Evolutionary conservation across 2,113 vertebrate genomes (phyloP).

Genomic region (Oncorhynchus keta): DNA sequence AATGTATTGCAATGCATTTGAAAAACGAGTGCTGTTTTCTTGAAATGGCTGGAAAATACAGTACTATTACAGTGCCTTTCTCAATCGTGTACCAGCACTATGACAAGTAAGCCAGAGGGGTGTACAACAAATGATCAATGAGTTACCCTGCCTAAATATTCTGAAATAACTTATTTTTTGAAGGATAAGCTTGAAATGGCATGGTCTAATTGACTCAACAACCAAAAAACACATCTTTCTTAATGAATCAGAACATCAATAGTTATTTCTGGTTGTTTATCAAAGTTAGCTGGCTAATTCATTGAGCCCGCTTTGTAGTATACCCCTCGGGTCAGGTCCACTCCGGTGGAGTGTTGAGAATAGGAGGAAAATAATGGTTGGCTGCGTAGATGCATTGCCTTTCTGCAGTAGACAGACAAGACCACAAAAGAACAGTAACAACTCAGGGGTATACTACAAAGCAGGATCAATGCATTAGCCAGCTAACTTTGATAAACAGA

Average conservation of each 20-base stretch:
- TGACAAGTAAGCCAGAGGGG: background rate
- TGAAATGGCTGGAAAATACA: background rate
- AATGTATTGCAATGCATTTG: background rate
- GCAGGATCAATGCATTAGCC: no score
- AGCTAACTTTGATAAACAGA: no score
- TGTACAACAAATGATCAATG: no score
- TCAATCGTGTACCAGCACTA: background rate
- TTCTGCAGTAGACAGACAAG: slow-evolving; percentile 50
- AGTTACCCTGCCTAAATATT: no score
- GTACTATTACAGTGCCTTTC: background rate
- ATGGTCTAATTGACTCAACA: no score
- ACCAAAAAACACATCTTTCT: no score
- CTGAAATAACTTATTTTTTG: no score
- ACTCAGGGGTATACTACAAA: background rate
- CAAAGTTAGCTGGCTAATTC: no score
- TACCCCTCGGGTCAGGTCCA: background rate
- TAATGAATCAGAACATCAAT: no score
- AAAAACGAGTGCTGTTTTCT: background rate
- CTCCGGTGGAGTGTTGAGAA: background rate
- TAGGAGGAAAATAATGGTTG: background rate
- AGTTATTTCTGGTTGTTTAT: no score
- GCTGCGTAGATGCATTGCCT: slow-evolving; percentile 1
- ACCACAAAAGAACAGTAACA: slow-evolving; percentile 16
- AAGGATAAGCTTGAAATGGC: no score
- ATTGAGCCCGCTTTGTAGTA: no score